These are phyloP conservation scores for Sinocyclocheilus anshuiensis DNA, from an alignment of 2,113 vertebrate species.

Conservation along the genomic window DNA sequence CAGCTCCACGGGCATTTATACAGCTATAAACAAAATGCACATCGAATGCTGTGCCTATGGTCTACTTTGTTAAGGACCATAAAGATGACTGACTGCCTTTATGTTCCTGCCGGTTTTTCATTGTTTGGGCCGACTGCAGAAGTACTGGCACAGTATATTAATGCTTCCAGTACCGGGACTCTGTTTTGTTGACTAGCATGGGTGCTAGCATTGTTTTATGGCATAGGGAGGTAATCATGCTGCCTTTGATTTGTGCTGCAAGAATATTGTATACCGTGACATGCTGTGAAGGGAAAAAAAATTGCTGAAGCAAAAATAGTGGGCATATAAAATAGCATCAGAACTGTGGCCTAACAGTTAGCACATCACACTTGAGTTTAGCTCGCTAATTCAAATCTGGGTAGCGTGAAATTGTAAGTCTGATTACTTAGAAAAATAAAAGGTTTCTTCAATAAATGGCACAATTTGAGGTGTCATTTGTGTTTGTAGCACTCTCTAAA, in stretches of 20 bases:
- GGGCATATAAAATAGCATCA: neutral
- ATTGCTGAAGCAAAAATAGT: neutral
- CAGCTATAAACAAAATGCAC: slow-evolving; percentile 31
- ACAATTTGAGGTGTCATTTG: neutral
- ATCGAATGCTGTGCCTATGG: slow-evolving; percentile 23
- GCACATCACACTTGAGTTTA: neutral
- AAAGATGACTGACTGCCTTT: slow-evolving; percentile 36
- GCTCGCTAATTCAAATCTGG: no score
- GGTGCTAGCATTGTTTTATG: slow-evolving; percentile 8
- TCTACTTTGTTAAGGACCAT: slow-evolving; percentile 29
- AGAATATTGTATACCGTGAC: neutral
- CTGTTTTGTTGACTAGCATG: neutral
- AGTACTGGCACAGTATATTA: neutral
- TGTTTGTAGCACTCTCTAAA: neutral
- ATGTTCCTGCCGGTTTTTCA: slow-evolving; percentile 14
- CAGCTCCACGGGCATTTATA: slow-evolving; percentile 21
- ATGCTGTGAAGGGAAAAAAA: neutral
- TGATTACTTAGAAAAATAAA: neutral
- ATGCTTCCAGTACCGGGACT: neutral
- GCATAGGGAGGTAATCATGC: slow-evolving; percentile 16
- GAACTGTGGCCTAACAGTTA: neutral
- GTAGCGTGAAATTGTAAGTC: neutral
- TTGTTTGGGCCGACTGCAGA: neutral
- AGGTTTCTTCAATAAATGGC: neutral
- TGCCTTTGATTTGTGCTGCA: slow-evolving; percentile 8